These are phyloP conservation scores for Lerista edwardsae DNA, from an alignment of 2,797 vertebrate species.

Conservation along the genomic window DNA sequence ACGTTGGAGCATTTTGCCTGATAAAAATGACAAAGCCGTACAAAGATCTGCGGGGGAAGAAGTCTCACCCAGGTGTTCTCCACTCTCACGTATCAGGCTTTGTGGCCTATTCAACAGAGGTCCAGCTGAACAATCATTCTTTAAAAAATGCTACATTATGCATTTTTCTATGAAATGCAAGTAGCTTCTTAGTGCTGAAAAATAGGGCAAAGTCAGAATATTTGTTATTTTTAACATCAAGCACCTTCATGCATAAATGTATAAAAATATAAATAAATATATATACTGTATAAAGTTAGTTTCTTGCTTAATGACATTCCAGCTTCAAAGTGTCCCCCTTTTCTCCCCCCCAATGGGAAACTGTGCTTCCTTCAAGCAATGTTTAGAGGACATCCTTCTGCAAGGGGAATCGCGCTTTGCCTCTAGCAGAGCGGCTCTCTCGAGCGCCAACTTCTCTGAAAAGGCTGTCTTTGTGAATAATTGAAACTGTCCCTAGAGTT, in stretches of 20 bases:
- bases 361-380: slow-evolving; percentile 53
- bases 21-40: background rate
- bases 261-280: fast-evolving
- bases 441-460: slow-evolving; percentile 39
- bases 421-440: slow-evolving; percentile 66
- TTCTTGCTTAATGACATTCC: slow-evolving; percentile 62
- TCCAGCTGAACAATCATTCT: background rate
- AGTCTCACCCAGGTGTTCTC: background rate
- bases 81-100: background rate
- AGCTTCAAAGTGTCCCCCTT: slow-evolving; percentile 65
- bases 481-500: slow-evolving; percentile 75
- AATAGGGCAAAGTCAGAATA: slow-evolving; percentile 15
- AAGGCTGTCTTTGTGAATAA: slow-evolving; percentile 73
- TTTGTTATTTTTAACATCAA: slow-evolving; percentile 29
- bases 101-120: fast-evolving
- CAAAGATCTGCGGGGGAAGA: background rate
- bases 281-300: no score
- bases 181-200: background rate
- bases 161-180: background rate
- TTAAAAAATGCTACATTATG: background rate
- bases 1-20: background rate
- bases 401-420: slow-evolving; percentile 67
- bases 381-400: slow-evolving; percentile 68
- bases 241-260: background rate
- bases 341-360: slow-evolving; percentile 39